A percentile compares a stretch with the other conserved stretches of the same genome.
These are phyloP conservation scores for Drosophila repletoides DNA, from an alignment of 1,140 invertebrate genomes.

Conservation along the genomic window DNA sequence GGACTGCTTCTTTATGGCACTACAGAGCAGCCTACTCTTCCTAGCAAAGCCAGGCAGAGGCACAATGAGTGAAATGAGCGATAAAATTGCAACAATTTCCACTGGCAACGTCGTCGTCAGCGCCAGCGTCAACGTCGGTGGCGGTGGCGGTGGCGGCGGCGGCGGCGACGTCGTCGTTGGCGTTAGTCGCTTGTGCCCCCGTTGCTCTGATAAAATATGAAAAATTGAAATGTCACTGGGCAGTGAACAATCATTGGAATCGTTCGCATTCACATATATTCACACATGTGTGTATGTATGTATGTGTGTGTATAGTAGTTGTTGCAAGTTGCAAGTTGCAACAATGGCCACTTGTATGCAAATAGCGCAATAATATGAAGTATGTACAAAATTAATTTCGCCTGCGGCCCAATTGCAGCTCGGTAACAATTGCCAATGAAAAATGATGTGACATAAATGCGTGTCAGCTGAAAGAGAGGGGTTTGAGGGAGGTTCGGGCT, in stretches of 20 bases:
- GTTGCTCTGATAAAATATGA: conserved; percentile 58
- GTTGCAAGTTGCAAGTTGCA: conserved; percentile 37
- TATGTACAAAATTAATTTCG: conserved; percentile 74
- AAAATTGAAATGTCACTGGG: conserved; percentile 71
- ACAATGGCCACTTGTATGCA: conserved; percentile 56
- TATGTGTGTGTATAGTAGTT: conserved; percentile 11
- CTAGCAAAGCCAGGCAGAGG: not conserved
- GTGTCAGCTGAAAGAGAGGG: not conserved
- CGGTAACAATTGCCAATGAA: conserved; percentile 76
- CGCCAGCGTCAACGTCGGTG: conserved; percentile 1
- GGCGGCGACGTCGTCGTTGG: not conserved
- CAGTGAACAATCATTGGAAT: conserved; percentile 42
- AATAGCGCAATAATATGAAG: conserved; percentile 75
- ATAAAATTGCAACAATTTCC: conserved; percentile 79
- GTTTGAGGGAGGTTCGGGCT: not conserved
- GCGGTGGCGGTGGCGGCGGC: conserved; percentile 10
- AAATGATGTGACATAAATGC: conserved; percentile 76
- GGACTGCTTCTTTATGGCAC: not conserved
- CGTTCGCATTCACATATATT: conserved; percentile 9
- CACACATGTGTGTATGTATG: not conserved
- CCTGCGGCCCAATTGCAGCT: conserved; percentile 50
- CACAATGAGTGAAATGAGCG: conserved; percentile 73
- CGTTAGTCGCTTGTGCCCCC: not conserved
- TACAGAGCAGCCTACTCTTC: conserved; percentile 12
- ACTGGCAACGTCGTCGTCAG: conserved; percentile 33